Evolutionary conservation across 2,888 invertebrate genomes (phyloP), one percentile per base, ranked within the genome.

Genomic region (Plebejus argus): DNA sequence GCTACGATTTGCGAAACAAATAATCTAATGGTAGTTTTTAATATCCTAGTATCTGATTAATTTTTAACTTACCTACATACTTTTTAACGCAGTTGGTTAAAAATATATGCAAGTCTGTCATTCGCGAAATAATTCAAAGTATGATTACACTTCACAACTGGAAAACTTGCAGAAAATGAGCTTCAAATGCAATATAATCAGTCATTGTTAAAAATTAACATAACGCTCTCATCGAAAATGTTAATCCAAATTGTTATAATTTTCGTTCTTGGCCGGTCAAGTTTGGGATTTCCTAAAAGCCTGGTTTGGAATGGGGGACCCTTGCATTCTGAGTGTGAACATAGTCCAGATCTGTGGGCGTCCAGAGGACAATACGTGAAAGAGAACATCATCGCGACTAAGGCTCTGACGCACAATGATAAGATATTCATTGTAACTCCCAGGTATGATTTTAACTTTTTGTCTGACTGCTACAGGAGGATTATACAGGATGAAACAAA

Each of bases 371-470:
- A 94, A 76, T 95, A 95, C 85, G 87, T 94, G 1, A 90, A 92
- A 77, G 95, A 95, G 82, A 96, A 96, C 85, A 90, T 95, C 10
- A 95, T 96, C 70, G 95, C 95, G 1, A 95, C 95, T 18, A 94
- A 96, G 81, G 91, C 93, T 4, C 94, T 95, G 79, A 90, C 95
- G 70, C 93, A 89, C 86, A 92, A 91, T 81, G 95, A 96, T 77
- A 92, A 95, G 53, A 92, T 94, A 12, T 95, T 95, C 83, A 82
- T 96, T 3, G 95, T 95, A 2, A 89, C 96, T 78, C 96, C 96
- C 3, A 94, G 96, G 86, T 91, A 87, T 76, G 5, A 20, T 58
- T 76, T 76, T 10, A 33, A 76, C 18, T 49, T 15, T 28, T 20
- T 58, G 18, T 8, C 45, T 53, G 18, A 18, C 53, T 53, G 4